Percentiles rank a stretch among this genome's conserved stretches.
phyloP scores from a whole-genome alignment of 1,140 invertebrate genomes.

The Caerostris darwini region DNA sequence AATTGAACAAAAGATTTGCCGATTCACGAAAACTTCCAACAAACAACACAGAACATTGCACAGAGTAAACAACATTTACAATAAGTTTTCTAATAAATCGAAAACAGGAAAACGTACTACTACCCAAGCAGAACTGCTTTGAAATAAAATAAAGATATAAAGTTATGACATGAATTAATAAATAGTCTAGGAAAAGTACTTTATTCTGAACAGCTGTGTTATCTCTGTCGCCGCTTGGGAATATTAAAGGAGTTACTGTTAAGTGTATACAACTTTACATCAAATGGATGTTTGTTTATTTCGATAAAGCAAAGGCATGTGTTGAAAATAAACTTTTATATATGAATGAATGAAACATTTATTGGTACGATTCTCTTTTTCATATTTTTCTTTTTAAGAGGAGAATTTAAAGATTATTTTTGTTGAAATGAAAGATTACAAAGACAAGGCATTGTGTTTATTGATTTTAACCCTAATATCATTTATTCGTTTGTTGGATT shows the following conservation, averaged over 20 bases:
- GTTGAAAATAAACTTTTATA: no score
- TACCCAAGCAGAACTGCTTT: neutral
- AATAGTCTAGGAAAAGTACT: neutral
- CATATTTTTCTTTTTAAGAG: no score
- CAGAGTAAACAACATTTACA: neutral
- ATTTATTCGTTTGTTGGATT: no score
- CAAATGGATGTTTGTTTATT: neutral
- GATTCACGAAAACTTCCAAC: neutral
- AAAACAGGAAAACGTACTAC: neutral
- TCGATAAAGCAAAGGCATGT: neutral
- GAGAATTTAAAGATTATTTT: no score
- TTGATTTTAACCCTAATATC: no score
- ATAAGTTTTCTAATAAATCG: neutral
- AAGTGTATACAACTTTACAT: neutral
- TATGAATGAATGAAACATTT: no score
- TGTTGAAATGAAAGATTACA: no score
- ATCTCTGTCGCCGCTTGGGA: neutral
- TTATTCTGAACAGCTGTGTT: neutral
- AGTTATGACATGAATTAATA: neutral
- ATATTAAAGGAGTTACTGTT: neutral
- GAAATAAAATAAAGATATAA: neutral
- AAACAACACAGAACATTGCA: neutral
- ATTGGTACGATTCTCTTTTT: no score
- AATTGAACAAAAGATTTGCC: neutral
- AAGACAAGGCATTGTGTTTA: no score